Percentiles rank a stretch among this genome's conserved stretches.
Conservation (phyloP, 2,797 vertebrate genomes). For the Lepidocolaptes lacrymiger region DNA sequence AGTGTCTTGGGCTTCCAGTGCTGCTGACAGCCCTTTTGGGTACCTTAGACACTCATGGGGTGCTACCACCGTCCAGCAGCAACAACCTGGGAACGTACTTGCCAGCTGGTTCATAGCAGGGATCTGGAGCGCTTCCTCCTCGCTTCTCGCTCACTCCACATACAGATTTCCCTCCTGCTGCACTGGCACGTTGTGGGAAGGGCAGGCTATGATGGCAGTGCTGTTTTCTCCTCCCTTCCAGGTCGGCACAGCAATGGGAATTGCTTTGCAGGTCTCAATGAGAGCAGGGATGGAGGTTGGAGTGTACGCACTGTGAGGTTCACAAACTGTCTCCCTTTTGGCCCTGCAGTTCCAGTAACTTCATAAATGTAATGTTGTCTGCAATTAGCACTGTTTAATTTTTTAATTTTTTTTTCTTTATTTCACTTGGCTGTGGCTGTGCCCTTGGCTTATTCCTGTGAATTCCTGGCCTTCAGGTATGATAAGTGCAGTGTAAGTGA, state of each 20-base stretch:
- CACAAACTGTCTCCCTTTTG: neutral
- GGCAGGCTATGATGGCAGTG: neutral
- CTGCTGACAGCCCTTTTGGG: neutral
- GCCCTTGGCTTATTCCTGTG: slow-evolving; percentile 47
- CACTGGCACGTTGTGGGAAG: neutral
- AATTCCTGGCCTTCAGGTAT: slow-evolving; percentile 41
- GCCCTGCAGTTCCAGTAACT: slow-evolving; percentile 17
- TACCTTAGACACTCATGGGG: neutral
- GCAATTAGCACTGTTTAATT: slow-evolving; percentile 20
- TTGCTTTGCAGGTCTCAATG: neutral
- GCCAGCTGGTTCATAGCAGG: neutral
- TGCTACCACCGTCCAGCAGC: neutral
- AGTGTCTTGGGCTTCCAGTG: neutral
- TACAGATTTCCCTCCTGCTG: slow-evolving; percentile 31
- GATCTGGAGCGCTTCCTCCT: slow-evolving; percentile 5
- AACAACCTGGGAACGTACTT: neutral
- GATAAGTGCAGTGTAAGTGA: neutral
- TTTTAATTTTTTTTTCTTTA: neutral
- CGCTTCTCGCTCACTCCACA: rapidly evolving
- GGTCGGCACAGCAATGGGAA: rapidly evolving
- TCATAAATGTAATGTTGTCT: neutral
- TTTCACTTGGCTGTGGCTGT: slow-evolving; percentile 29
- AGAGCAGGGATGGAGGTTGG: neutral
- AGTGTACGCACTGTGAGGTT: neutral
- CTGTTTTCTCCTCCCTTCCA: neutral